Evolutionary conservation across 2,888 invertebrate species (phyloP).

Genomic region (Drosophila tanythrix): DNA sequence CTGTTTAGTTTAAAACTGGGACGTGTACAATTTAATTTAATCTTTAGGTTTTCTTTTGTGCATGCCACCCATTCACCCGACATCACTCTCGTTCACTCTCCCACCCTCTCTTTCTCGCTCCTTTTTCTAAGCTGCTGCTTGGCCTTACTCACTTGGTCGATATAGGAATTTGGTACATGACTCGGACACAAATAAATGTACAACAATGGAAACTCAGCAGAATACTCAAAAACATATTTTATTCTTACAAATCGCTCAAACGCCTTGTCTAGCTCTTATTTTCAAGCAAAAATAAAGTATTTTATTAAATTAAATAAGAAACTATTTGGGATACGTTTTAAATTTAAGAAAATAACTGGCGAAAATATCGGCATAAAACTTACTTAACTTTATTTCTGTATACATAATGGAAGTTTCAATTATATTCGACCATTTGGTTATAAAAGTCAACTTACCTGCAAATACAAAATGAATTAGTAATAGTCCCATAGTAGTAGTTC

Average conservation of each 20-base stretch:
- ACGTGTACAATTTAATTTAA: conserved; percentile 81
- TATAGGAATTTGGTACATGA: conserved; percentile 64
- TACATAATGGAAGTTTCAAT: neutral
- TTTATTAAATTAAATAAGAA: neutral
- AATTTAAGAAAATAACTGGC: neutral
- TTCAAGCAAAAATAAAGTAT: neutral
- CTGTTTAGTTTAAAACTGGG: conserved; percentile 76
- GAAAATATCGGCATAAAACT: neutral
- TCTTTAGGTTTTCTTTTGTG: conserved; percentile 68
- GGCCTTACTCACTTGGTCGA: conserved; percentile 27
- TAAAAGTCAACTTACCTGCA: conserved; percentile 44
- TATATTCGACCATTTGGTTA: neutral
- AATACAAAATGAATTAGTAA: conserved; percentile 6
- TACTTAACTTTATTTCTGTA: conserved; percentile 8
- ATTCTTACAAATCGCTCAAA: conserved; percentile 13
- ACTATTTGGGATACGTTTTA: neutral
- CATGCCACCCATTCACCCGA: conserved; percentile 23
- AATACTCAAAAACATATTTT: conserved; percentile 1
- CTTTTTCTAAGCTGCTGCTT: neutral
- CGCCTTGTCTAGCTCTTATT: neutral
- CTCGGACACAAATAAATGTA: conserved; percentile 35
- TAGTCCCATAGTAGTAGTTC: no score
- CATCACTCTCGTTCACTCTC: neutral
- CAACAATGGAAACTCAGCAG: conserved; percentile 10
- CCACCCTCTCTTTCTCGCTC: neutral